Evolutionary conservation across 2,888 invertebrate species (phyloP).

Genomic region (Automeris io): DNA sequence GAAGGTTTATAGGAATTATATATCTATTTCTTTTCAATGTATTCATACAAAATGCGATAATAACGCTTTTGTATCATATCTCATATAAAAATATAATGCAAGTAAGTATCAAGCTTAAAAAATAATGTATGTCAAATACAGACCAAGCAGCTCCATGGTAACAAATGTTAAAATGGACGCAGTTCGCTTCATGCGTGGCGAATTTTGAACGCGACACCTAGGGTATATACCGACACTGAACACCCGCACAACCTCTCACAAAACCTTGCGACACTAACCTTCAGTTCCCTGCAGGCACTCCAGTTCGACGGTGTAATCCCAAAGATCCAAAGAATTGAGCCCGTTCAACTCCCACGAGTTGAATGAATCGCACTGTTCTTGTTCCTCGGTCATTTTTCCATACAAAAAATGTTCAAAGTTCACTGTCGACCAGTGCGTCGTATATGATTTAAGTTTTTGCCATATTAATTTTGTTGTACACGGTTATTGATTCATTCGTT

Average conservation of each 20-base stretch:
- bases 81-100: too few relatives aligned
- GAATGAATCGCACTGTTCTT: constrained; percentile 61
- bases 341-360: constrained; percentile 75
- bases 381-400: constrained; percentile 64
- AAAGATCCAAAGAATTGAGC: constrained; percentile 85
- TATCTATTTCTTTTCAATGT: too few relatives aligned
- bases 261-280: constrained; percentile 78
- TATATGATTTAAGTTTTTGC: constrained; percentile 33
- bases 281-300: constrained; percentile 87
- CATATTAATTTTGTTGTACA: constrained; percentile 40
- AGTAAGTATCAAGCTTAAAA: too few relatives aligned
- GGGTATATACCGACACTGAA: too few relatives aligned
- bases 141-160: constrained; percentile 39
- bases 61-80: too few relatives aligned
- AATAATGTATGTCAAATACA: constrained; percentile 6
- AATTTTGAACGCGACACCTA: constrained; percentile 22
- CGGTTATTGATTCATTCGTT: constrained; percentile 21
- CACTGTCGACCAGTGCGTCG: constrained; percentile 35
- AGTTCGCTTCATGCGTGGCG: constrained; percentile 38
- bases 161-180: constrained; percentile 25
- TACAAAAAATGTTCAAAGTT: constrained; percentile 32
- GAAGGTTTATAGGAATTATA: too few relatives aligned
- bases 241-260: constrained; percentile 40
- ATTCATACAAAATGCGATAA: too few relatives aligned
- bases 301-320: constrained; percentile 91